Conservation (phyloP, 2,888 invertebrate species). For the Drosophila paranaensis region DNA sequence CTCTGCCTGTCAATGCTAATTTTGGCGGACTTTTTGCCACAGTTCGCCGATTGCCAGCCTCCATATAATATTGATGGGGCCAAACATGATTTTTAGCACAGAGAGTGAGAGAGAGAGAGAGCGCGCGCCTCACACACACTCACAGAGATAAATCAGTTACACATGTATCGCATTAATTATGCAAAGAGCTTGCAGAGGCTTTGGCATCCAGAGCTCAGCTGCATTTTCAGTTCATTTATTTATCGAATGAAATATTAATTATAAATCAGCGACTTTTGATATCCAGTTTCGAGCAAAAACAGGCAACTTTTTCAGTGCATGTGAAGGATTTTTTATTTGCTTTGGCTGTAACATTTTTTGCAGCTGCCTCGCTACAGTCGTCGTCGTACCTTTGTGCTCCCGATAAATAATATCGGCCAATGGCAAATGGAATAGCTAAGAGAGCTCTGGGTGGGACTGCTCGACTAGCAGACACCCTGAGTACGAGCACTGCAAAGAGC, state of each 20-base stretch:
- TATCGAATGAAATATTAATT: background rate
- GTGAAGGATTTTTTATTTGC: background rate
- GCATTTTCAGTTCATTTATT: constrained; percentile 8
- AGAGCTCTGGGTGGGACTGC: too few relatives aligned
- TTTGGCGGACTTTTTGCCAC: background rate
- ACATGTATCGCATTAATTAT: constrained; percentile 16
- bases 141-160: constrained; percentile 1
- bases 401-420: background rate
- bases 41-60: background rate
- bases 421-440: background rate
- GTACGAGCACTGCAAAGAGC: too few relatives aligned
- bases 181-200: constrained; percentile 4
- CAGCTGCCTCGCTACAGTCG: too few relatives aligned
- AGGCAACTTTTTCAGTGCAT: background rate
- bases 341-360: background rate
- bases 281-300: background rate
- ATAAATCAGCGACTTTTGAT: constrained; percentile 3
- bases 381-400: background rate
- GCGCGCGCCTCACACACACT: background rate
- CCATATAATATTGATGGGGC: constrained; percentile 11
- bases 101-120: too few relatives aligned
- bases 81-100: background rate
- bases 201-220: constrained; percentile 4
- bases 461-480: background rate
- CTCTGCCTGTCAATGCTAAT: constrained; percentile 31